A percentile compares a stretch with the other conserved stretches of the same genome.
phyloP scores from a whole-genome alignment of 2,888 invertebrate genomes.

The Nemoura dubitans region DNA sequence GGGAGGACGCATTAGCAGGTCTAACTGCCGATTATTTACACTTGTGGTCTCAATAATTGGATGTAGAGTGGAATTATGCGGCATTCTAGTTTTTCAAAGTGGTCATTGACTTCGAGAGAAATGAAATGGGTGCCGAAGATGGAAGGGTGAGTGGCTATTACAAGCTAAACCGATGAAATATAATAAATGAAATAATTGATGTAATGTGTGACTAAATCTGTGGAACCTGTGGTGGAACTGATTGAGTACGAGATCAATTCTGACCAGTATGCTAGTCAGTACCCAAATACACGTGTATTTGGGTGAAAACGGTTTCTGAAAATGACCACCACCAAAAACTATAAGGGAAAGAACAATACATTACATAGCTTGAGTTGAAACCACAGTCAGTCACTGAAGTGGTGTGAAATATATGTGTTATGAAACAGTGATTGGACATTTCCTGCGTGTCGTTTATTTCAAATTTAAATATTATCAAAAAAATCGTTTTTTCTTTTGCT shows the following conservation, averaged over 20 bases:
- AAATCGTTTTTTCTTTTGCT: no score
- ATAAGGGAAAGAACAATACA: no score
- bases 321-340: no score
- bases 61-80: not conserved
- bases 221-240: not conserved
- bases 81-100: not conserved
- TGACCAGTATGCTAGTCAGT: no score
- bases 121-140: not conserved
- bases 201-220: not conserved
- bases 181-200: not conserved
- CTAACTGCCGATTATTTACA: not conserved
- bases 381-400: no score
- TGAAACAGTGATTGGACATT: no score
- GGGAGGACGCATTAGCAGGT: not conserved
- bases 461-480: no score
- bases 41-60: not conserved
- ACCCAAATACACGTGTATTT: no score
- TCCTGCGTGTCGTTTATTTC: no score
- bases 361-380: no score
- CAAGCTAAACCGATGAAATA: not conserved
- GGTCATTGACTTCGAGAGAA: not conserved
- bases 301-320: no score
- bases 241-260: not conserved
- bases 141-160: not conserved
- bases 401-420: no score